A percentile compares a stretch with the other conserved stretches of the same genome.
phyloP scores from a whole-genome alignment of 2,113 vertebrate species.

The Petaurus breviceps region DNA sequence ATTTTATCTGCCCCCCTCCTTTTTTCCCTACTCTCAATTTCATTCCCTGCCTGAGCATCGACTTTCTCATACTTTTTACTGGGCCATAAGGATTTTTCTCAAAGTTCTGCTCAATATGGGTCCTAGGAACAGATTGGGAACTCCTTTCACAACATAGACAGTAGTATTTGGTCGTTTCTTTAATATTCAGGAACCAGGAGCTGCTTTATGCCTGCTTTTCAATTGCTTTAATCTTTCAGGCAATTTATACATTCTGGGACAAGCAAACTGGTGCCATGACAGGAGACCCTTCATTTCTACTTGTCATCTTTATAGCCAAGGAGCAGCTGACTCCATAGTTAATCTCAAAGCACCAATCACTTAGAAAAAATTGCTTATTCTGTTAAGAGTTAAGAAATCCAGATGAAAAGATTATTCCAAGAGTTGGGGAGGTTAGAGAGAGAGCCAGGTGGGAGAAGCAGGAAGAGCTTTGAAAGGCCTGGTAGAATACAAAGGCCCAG shows the following conservation, averaged over 20 bases:
- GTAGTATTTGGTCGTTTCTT: constrained; percentile 65
- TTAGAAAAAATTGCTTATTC: constrained; percentile 34
- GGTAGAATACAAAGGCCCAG: constrained; percentile 19
- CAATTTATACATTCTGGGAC: constrained; percentile 51
- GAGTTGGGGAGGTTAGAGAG: not conserved
- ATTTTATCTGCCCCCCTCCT: not conserved
- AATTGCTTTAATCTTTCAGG: constrained; percentile 67
- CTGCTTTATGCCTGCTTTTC: constrained; percentile 58
- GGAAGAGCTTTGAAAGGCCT: constrained; percentile 37
- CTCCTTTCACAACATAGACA: constrained; percentile 40
- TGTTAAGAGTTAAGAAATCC: constrained; percentile 47
- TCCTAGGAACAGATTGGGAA: constrained; percentile 30
- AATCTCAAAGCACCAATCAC: constrained; percentile 29
- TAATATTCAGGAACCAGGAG: constrained; percentile 56
- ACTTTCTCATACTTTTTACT: not conserved
- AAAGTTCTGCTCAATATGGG: constrained; percentile 25
- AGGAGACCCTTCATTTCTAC: constrained; percentile 62
- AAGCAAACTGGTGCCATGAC: constrained; percentile 58
- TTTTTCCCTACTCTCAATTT: not conserved
- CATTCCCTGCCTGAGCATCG: not conserved
- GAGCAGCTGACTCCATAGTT: constrained; percentile 30
- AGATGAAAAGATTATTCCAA: constrained; percentile 31
- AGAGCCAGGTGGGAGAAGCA: not conserved
- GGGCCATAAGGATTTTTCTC: constrained; percentile 38
- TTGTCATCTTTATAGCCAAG: constrained; percentile 34